These are phyloP conservation scores for Paramisgurnus dabryanus DNA, from an alignment of 2,113 vertebrate species.

Conservation along the genomic window DNA sequence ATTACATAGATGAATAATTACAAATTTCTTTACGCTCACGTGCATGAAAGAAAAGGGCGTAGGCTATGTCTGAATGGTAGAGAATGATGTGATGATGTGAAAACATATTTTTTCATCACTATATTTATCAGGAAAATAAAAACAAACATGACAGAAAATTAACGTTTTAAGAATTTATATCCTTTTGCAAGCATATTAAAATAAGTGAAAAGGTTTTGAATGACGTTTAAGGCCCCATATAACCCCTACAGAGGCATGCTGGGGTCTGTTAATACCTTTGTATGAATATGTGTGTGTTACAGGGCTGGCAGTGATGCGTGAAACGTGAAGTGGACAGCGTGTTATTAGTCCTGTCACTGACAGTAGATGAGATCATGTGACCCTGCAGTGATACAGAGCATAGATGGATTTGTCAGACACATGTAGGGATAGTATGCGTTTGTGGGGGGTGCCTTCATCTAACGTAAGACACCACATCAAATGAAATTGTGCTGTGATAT, in stretches of 20 bases:
- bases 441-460: background rate
- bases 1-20: too few species aligned
- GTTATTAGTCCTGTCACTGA: slow-evolving; percentile 26
- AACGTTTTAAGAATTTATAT: too few species aligned
- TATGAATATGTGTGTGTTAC: background rate
- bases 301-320: slow-evolving; percentile 8
- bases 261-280: background rate
- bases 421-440: too few species aligned
- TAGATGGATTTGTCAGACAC: slow-evolving; percentile 5
- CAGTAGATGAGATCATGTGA: slow-evolving; percentile 6
- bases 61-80: too few species aligned
- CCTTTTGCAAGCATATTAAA: too few species aligned
- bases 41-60: too few species aligned
- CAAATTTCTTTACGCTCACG: too few species aligned
- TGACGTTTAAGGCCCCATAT: background rate
- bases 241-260: background rate
- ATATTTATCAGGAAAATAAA: too few species aligned
- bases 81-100: too few species aligned
- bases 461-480: background rate
- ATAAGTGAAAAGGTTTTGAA: background rate
- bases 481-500: too few species aligned
- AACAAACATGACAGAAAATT: too few species aligned
- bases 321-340: slow-evolving; percentile 28
- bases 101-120: too few species aligned
- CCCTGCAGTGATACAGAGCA: background rate